These are phyloP conservation scores for Parazoanthus swiftii DNA, from an alignment of 92 coral and sea anemone genomes.

Conservation along the genomic window DNA sequence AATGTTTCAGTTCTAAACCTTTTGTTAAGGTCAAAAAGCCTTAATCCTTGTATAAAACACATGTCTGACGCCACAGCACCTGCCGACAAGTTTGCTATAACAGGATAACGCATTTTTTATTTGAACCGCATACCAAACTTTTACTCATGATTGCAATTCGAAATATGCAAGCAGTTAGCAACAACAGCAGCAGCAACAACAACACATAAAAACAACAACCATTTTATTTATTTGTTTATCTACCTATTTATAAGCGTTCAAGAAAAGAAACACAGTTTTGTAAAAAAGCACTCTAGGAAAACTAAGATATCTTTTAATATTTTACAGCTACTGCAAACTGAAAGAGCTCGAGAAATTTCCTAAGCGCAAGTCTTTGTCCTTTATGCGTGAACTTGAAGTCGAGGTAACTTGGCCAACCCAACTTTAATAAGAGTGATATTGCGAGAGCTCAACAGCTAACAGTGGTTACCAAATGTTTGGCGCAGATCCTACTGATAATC, in stretches of 20 bases:
- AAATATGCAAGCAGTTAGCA: background rate
- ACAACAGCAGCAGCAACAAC: background rate
- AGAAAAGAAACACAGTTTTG: too few relatives aligned
- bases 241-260: too few relatives aligned
- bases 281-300: too few relatives aligned
- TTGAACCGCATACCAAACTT: background rate
- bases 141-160: background rate
- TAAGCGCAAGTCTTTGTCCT: background rate
- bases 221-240: too few relatives aligned
- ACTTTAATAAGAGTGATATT: background rate
- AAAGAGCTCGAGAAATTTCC: background rate
- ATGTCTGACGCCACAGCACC: background rate
- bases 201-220: too few relatives aligned
- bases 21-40: constrained; percentile 10
- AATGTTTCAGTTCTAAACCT: background rate
- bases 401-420: background rate
- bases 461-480: background rate
- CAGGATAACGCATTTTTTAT: background rate
- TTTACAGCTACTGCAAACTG: background rate
- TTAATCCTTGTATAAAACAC: background rate
- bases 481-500: background rate
- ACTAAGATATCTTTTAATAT: too few relatives aligned
- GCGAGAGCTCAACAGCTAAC: background rate
- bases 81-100: background rate
- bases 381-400: background rate